phyloP scores from a whole-genome alignment of 2,113 vertebrate genomes.

The Thermophis baileyi region DNA sequence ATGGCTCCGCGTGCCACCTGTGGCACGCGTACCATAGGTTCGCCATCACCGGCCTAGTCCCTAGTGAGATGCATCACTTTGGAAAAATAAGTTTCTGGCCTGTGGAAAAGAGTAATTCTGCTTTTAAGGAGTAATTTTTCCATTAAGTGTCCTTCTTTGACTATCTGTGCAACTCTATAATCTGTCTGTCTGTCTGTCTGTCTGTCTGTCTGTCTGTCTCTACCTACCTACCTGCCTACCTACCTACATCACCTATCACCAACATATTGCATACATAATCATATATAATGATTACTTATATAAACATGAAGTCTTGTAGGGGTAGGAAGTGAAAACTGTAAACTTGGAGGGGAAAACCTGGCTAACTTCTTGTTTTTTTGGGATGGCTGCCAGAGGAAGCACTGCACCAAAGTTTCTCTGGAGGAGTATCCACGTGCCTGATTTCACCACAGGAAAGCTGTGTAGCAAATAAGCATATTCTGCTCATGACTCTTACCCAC shows the following conservation, averaged over 20 bases:
- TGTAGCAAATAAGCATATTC: conserved; percentile 6
- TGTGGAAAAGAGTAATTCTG: background rate
- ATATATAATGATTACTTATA: background rate
- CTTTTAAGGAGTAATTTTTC: background rate
- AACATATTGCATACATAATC: background rate
- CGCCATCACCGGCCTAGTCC: no score
- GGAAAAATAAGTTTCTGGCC: background rate
- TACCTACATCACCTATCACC: background rate
- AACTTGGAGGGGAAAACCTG: background rate
- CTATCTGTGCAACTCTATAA: background rate
- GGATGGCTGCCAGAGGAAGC: conserved; percentile 14
- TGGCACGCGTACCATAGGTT: no score
- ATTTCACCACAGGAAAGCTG: conserved; percentile 10
- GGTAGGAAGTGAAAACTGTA: background rate
- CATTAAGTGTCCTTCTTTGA: background rate
- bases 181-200: background rate
- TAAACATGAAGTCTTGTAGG: background rate
- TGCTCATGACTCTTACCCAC: background rate
- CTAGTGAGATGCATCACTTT: background rate
- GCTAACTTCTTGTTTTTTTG: background rate
- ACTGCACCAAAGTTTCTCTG: background rate
- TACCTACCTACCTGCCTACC: background rate
- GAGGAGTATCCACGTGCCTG: conserved; percentile 30
- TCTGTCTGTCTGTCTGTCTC: no score
- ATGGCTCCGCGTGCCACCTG: no score